Base-by-base conservation (phyloP, 2,797 vertebrate species). In the Aythya fuligula region DNA sequence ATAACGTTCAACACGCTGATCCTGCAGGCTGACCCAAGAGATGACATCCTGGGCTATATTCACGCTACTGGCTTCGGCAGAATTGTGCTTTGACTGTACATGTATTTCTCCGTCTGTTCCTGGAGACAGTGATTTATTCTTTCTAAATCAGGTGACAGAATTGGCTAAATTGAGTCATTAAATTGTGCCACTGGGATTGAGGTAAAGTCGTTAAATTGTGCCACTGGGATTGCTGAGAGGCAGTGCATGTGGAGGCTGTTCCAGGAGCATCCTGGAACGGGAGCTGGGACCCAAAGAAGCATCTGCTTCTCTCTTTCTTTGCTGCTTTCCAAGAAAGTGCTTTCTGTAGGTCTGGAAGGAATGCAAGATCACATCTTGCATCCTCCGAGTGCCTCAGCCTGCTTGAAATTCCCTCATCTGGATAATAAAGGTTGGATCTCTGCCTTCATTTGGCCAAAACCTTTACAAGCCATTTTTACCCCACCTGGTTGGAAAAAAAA, bases 371-470 rank as follows among this genome's bases (percentile, higher is more conserved):
- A 27, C 15, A 9, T 45, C 54, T 69, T 38, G 54, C 41, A 39
- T 85, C n/a, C 58, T 25, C 11, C 0, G 0, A 20, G 38, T n/a
- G 34, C 43, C 32, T 93, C 6, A 1, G n/a, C 0, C 0, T 49
- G 9, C 49, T 80, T 58, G 45, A 56, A 77, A 34, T 4, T 65
- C 41, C 41, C 19, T 72, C 14, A 0, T 32, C 53, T 1, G 6
- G 32, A 21, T 41, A 25, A 36, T 11, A 54, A 57, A 83, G 25
- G n/a, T 45, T 11, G 0, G 4, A 82, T 54, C 20, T 28, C 56
- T 30, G 6, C 30, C 18, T 85, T 39, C 18, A 1, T 41, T 80
- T 53, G 18, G 9, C 25, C 66, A 51, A 70, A 78, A 60, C 15
- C 2, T 22, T 36, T 47, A 4, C 24, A 62, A 30, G 4, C 7